Evolutionary conservation across 2,888 invertebrate genomes (phyloP).

Genomic region (Andrena bicolor): DNA sequence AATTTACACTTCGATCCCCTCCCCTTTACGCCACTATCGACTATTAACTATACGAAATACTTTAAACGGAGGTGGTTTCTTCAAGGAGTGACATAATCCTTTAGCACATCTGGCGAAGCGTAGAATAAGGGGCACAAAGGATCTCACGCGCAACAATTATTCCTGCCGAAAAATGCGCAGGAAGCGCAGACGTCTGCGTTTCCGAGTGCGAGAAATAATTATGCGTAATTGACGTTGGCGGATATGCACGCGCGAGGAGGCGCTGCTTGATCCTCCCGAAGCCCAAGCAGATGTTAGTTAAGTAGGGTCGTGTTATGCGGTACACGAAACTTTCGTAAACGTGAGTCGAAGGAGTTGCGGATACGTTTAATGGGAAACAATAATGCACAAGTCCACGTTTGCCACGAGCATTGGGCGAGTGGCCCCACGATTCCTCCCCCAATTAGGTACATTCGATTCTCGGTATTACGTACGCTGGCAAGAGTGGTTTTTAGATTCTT

Average conservation of each 20-base stretch:
- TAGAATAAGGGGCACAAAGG: not conserved
- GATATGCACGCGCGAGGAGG: constrained; percentile 4
- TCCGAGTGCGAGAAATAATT: constrained; percentile 51
- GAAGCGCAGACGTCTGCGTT: constrained; percentile 34
- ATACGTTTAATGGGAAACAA: constrained; percentile 59
- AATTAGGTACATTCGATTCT: constrained; percentile 65
- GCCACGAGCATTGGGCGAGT: constrained; percentile 46
- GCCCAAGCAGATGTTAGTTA: constrained; percentile 64
- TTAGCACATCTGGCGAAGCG: not conserved
- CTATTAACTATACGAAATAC: not conserved
- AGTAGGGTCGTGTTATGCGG: constrained; percentile 40
- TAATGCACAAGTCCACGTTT: constrained; percentile 48
- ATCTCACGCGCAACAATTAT: constrained; percentile 25
- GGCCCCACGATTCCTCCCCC: constrained; percentile 59
- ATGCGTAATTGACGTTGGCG: constrained; percentile 47
- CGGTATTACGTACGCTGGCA: constrained; percentile 58
- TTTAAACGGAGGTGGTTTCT: not conserved
- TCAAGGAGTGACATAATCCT: not conserved
- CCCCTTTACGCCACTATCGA: no score
- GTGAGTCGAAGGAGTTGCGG: constrained; percentile 57
- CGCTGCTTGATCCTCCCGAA: constrained; percentile 35
- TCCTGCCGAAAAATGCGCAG: constrained; percentile 23
- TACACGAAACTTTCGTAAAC: constrained; percentile 45
- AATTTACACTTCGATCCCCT: no score
- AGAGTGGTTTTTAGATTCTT: constrained; percentile 67